Base-by-base conservation (phyloP, 2,113 vertebrate genomes). In the Oncorhynchus tshawytscha region DNA sequence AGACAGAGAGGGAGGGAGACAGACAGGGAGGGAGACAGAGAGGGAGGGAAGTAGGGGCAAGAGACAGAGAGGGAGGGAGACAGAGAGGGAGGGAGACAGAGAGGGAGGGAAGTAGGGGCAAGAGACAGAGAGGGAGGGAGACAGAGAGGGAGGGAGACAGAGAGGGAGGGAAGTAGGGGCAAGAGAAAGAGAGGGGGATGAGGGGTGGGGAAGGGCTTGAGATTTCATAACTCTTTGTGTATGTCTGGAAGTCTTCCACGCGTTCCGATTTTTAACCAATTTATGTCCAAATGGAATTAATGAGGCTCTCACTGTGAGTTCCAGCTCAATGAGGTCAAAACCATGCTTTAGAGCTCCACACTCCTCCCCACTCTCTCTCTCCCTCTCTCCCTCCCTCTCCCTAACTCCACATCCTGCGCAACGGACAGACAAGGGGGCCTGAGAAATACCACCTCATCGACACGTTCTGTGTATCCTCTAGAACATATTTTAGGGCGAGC, bases 211-310 rank as follows among this genome's bases (percentile, higher is more conserved):
- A 31, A 18, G 81, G 78, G 81, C 77, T 81, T 78, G 93, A 94
- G 94, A 95, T 97, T 97, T 99, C 95, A 97, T 97, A 96, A 97
- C 93, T 97, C 96, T 95, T 93, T 79, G 89, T 93, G 90, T 88
- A 94, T 78, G 96, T 99, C 97, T 99, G 97, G 96, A 96, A 98
- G 95, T 94, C 94, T 87, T 98, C 96, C 94, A 90, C 88, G 91
- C 90, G 72, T 95, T 94, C 77, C 1, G 86, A 95, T 96, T 96
- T 95, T 94, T 91, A 95, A 97, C 95, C 96, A 96, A 97, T 97
- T 96, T 97, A 98, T 95, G 96, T 96, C 95, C 94, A 91, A 89
- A 93, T 91, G 91, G 92, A 94, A 98, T 98, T 98, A 98, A 98
- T 98, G 96, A 98, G 96, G 94, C 91, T 98, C 95, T 93, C 45